A percentile compares a stretch with the other conserved stretches of the same genome.
phyloP scores from a whole-genome alignment of 2,888 invertebrate species.

The Lithosia quadra region DNA sequence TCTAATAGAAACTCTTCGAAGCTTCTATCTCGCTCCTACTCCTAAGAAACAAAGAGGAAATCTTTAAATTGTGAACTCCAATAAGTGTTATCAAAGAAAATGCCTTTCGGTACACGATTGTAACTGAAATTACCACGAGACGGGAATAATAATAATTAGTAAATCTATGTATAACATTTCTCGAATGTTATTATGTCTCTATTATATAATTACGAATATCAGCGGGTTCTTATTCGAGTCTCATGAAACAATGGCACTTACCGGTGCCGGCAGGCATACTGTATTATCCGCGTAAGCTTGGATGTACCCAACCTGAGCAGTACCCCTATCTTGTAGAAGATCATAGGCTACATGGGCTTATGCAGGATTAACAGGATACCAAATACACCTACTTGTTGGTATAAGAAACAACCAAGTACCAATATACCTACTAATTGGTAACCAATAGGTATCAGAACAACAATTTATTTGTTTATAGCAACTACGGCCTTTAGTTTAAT shows the following conservation, averaged over 20 bases:
- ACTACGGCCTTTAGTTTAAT: constrained; percentile 10
- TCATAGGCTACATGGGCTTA: background rate
- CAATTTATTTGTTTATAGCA: background rate
- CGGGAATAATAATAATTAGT: background rate
- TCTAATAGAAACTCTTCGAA: background rate
- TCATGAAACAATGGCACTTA: no score
- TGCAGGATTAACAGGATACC: background rate
- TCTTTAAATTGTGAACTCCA: constrained; percentile 47
- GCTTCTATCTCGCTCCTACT: constrained; percentile 19
- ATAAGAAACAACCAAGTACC: no score
- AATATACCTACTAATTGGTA: no score
- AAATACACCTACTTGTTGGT: no score
- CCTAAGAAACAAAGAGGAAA: constrained; percentile 32
- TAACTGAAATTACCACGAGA: constrained; percentile 24
- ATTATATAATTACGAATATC: no score
- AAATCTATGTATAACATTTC: background rate
- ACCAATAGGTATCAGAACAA: background rate
- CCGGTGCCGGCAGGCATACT: background rate
- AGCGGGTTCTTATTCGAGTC: no score
- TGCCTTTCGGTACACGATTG: constrained; percentile 54
- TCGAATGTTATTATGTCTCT: no score
- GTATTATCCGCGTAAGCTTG: background rate
- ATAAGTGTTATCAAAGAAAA: constrained; percentile 53
- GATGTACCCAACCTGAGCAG: background rate
- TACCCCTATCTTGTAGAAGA: background rate